Evolutionary conservation across 2,797 vertebrate genomes (phyloP).

Genomic region (Uromys caudimaculatus): DNA sequence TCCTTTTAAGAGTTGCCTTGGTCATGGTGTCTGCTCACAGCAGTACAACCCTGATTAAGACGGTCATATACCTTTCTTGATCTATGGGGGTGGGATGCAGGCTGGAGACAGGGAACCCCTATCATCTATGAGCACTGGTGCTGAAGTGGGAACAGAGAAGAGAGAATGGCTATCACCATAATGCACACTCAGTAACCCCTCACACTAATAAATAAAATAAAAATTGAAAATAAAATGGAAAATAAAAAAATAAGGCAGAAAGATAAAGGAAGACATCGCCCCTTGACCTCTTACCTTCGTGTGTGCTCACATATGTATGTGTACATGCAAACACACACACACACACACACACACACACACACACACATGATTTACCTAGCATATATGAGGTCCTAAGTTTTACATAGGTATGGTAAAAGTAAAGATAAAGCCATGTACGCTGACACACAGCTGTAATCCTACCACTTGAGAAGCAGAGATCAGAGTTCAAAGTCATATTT

Average conservation of each 20-base stretch:
- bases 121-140: background rate
- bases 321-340: background rate
- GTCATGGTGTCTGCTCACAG: too few relatives aligned
- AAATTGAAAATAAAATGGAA: background rate
- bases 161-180: background rate
- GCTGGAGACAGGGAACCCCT: background rate
- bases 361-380: background rate
- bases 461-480: background rate
- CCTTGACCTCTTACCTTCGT: background rate
- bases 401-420: background rate
- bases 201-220: background rate
- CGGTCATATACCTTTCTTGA: background rate
- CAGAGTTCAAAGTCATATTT: background rate
- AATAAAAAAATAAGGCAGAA: background rate
- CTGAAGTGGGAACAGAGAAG: background rate
- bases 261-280: background rate
- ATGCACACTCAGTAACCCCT: background rate
- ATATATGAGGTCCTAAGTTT: background rate
- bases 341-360: background rate
- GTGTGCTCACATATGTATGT: background rate
- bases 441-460: background rate
- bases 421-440: background rate
- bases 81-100: background rate
- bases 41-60: background rate
- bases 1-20: too few relatives aligned